A percentile compares a stretch with the other conserved stretches of the same genome.
Conservation (phyloP, 2,797 vertebrate species). For the Moxostoma hubbsi region DNA sequence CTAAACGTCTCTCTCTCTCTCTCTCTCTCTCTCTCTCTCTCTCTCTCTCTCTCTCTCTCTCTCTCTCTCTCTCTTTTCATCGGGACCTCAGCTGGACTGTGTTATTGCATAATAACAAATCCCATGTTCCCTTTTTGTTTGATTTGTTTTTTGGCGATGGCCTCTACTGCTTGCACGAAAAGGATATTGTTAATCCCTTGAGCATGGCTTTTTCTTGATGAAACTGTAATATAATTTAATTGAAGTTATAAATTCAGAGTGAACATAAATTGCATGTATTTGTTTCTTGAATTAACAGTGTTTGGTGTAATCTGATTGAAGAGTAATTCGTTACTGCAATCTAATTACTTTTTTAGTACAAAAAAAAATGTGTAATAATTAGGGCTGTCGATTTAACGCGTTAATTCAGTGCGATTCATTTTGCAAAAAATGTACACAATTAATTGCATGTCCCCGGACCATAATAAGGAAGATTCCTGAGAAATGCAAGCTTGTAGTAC, state of each 20-base stretch:
- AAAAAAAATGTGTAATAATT: no score
- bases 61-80: constrained; percentile 39
- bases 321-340: no score
- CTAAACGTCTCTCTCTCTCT: constrained; percentile 45
- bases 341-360: no score
- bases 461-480: no score
- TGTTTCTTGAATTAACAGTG: background rate
- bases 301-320: no score
- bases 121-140: constrained; percentile 12
- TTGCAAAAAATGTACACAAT: no score
- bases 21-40: constrained; percentile 4
- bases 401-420: no score
- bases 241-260: background rate
- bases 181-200: background rate
- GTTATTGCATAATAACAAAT: constrained; percentile 26
- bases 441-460: no score
- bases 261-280: background rate
- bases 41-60: constrained; percentile 39
- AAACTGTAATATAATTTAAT: background rate
- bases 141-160: background rate
- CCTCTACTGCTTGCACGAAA: background rate
- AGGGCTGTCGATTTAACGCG: no score
- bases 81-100: constrained; percentile 36
- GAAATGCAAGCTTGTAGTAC: no score
- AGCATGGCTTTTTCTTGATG: background rate